Conservation (phyloP, 2,113 vertebrate genomes). For the Podarcis muralis region DNA sequence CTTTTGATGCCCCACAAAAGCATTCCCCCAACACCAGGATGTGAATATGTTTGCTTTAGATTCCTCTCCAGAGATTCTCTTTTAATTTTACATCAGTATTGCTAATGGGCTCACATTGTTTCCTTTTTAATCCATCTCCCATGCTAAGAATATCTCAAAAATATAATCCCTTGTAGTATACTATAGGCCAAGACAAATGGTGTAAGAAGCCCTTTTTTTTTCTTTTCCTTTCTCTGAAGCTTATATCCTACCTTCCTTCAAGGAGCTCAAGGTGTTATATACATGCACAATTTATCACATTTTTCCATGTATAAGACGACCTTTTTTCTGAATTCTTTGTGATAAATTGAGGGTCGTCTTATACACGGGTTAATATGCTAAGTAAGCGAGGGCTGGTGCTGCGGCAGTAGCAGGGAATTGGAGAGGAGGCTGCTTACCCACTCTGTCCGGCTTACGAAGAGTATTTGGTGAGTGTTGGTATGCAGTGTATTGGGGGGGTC, state of each 20-base stretch:
- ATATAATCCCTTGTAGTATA: neutral
- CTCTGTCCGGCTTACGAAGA: no score
- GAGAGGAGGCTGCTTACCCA: no score
- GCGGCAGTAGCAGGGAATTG: no score
- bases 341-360: no score
- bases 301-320: no score
- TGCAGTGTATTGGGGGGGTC: no score
- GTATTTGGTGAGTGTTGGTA: no score
- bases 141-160: neutral
- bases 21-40: neutral
- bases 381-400: no score
- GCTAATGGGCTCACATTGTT: rapidly evolving
- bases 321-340: no score
- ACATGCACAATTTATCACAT: no score
- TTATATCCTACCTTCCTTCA: neutral
- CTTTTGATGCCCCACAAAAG: neutral
- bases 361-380: no score
- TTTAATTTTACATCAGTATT: neutral
- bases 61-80: conserved; percentile 1
- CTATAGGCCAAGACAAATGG: rapidly evolving
- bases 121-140: neutral
- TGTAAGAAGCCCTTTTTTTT: neutral
- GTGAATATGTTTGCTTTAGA: conserved; percentile 27
- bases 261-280: no score
- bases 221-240: neutral